Conservation (phyloP, 2,888 invertebrate species). For the Cerceris rybyensis region DNA sequence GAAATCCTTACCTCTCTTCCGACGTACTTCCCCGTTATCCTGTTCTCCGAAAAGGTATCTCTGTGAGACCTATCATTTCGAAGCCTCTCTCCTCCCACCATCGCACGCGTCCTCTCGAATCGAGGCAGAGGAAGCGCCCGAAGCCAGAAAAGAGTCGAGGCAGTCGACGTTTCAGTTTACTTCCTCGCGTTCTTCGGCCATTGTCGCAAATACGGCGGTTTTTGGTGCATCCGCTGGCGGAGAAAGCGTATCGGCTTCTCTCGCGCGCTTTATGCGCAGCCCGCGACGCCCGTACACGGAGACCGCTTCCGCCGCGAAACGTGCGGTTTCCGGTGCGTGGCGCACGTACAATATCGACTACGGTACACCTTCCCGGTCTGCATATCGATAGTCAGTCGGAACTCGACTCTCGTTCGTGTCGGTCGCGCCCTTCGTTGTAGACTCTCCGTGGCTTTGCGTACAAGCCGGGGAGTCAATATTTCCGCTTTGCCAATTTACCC, state of each 20-base stretch:
- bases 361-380: slow-evolving; percentile 41
- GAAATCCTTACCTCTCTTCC: no score
- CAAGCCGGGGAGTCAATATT: not conserved
- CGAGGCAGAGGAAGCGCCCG: slow-evolving; percentile 36
- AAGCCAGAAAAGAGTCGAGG: slow-evolving; percentile 50
- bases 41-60: no score
- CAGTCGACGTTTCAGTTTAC: slow-evolving; percentile 24
- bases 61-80: not conserved
- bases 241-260: slow-evolving; percentile 66
- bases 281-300: slow-evolving; percentile 28
- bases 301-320: slow-evolving; percentile 75
- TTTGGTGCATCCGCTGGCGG: slow-evolving; percentile 69
- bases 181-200: slow-evolving; percentile 30
- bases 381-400: slow-evolving; percentile 67
- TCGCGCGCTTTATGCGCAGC: slow-evolving; percentile 32
- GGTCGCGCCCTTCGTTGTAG: slow-evolving; percentile 35
- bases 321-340: slow-evolving; percentile 78
- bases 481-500: not conserved
- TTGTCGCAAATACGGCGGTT: slow-evolving; percentile 56
- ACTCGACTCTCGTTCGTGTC: slow-evolving; percentile 53
- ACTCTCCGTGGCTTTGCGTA: not conserved
- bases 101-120: not conserved
- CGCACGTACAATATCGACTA: slow-evolving; percentile 57
- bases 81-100: not conserved
- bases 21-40: no score